Evolutionary conservation across 2,888 invertebrate genomes (phyloP).

Genomic region (Sarcophaga subvicina): DNA sequence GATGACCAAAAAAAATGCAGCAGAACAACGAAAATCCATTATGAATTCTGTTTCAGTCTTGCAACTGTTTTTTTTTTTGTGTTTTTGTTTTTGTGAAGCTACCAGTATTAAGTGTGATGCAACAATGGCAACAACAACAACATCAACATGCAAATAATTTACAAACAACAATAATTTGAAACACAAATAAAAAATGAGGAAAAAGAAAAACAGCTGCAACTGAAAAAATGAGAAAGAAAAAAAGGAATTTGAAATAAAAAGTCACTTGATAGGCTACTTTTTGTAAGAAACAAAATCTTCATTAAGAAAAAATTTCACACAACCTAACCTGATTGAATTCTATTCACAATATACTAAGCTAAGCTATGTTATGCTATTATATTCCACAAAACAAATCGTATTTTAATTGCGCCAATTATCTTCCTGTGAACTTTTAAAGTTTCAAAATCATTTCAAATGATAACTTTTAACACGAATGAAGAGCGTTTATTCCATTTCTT

Average conservation of each 20-base stretch:
- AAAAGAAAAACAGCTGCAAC: slow-evolving; percentile 14
- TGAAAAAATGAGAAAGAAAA: neutral
- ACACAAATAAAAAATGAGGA: slow-evolving; percentile 39
- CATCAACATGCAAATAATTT: slow-evolving; percentile 48
- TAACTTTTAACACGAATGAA: no score
- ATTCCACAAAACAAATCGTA: neutral
- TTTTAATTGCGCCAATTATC: neutral
- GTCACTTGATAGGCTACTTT: neutral
- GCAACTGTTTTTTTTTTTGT: no score
- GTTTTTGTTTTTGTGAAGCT: slow-evolving; percentile 32
- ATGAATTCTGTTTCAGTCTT: slow-evolving; percentile 57
- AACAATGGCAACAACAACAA: slow-evolving; percentile 14
- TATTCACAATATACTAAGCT: no score
- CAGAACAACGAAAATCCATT: slow-evolving; percentile 68
- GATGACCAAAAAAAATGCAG: slow-evolving; percentile 64
- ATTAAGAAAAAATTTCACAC: neutral
- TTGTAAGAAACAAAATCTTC: no score
- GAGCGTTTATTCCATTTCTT: no score
- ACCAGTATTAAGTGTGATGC: slow-evolving; percentile 59
- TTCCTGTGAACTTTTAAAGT: no score
- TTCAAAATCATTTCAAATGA: no score
- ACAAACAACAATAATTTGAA: slow-evolving; percentile 31
- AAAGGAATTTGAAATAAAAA: neutral
- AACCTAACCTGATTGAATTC: no score
- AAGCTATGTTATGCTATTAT: no score